A percentile compares a stretch with the other conserved stretches of the same genome.
Conservation (phyloP, 2,888 invertebrate genomes). For the Eucera pruinosa region DNA sequence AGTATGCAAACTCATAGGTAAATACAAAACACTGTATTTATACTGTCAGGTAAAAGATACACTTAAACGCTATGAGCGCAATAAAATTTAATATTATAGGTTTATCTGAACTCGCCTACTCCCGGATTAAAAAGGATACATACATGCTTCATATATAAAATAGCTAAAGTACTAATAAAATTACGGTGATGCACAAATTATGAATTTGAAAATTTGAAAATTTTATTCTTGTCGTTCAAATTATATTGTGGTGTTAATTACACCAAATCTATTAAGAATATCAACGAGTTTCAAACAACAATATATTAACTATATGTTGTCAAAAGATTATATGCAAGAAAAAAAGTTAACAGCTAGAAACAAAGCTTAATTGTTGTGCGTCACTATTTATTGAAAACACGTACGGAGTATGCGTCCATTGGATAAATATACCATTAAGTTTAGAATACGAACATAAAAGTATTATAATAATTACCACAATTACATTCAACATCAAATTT, state of each 20-base stretch:
- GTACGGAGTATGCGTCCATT: constrained; percentile 39
- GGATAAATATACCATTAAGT: constrained; percentile 21
- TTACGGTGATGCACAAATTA: constrained; percentile 42
- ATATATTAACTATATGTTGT: not conserved
- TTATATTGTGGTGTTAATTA: constrained; percentile 1
- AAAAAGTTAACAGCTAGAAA: not conserved
- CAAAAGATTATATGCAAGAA: not conserved
- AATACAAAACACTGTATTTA: constrained; percentile 7
- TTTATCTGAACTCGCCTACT: constrained; percentile 49
- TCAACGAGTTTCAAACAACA: not conserved
- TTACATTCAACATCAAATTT: constrained; percentile 15
- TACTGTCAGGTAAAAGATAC: constrained; percentile 22
- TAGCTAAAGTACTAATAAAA: constrained; percentile 28
- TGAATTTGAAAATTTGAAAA: constrained; percentile 7
- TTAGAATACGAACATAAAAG: constrained; percentile 11
- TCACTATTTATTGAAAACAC: constrained; percentile 23
- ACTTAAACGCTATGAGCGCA: constrained; percentile 17
- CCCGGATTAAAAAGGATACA: constrained; percentile 37
- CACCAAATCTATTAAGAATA: constrained; percentile 1
- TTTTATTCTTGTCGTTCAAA: constrained; percentile 12
- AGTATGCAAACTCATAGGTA: not conserved
- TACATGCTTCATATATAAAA: constrained; percentile 22
- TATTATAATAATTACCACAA: constrained; percentile 26
- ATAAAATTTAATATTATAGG: constrained; percentile 13
- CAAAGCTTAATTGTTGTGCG: constrained; percentile 29